Evolutionary conservation across 2,113 vertebrate species (phyloP), one percentile per base, ranked within the genome.

Genomic region (Sceloporus undulatus): DNA sequence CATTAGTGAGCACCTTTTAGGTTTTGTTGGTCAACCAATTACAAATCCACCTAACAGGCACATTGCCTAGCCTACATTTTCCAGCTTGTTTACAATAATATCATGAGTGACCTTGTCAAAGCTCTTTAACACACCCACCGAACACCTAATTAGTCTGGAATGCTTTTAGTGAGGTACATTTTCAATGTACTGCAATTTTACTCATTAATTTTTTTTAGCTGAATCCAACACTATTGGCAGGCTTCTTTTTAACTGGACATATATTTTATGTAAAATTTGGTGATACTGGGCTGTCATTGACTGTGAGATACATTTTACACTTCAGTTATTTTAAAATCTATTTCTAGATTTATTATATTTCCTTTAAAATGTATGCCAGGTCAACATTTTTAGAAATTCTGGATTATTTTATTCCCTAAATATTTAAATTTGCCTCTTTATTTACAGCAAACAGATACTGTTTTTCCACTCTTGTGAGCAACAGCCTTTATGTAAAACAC

Each of bases 181-280:
- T 93, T 84, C 87, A 83, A 92, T 90, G 80, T 75, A 88, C 73
- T 40, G 48, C 34, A 74, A 52, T 70, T 86, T 42, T 16, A 7
- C 71, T 90, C 78, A 62, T 16, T 34, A 73, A 10, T 76, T 66
- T 1, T 82, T 80, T 70, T 89, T 56, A 59, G 10, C 21, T 84
- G 82, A 87, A 90, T 85, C 89, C 81, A 91, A 80, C 2, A 87
- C 48, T 85, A 66, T 16, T 66, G 86, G 68, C 42, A 38, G 85
- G 85, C 34, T 80, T 29, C 21, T 87, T 16, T 71, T 68, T 0
- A 86, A 85, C 48, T 56, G 48, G 9, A 10, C 21, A 25, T 86
- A 70, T 38, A 86, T 79, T 52, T 79, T 25, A 40, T 70, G 19
- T 52, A 79, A n/a, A 86, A 79, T 79, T 18, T 79, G 9, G 62